Evolutionary conservation across 2,888 invertebrate genomes (phyloP), one percentile per base, ranked within the genome.

Genomic region (Azorinus chamasolen): DNA sequence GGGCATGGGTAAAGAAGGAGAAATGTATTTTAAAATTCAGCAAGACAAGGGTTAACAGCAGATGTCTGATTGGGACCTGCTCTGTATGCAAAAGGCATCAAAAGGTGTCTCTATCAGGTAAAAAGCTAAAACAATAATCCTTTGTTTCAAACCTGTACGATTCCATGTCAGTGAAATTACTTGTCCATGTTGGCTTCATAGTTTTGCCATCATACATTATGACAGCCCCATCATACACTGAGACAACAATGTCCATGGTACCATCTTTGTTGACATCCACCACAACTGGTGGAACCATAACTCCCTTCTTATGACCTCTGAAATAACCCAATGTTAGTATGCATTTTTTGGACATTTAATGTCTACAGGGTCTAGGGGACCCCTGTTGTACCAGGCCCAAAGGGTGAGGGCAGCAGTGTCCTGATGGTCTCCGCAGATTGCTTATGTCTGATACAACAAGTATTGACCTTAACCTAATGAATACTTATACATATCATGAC

Each of bases 281-380:
- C 27, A 88, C 63, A 22, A 90, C 83, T 0, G 91, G 91, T 2
- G 91, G 88, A 1, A 88, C 88, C 88, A 91, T 90, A 14, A 90
- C 83, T 22, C 92, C 91, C 70, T 90, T 91, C 16, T 41, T 71
- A 16, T 58, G 37, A 25, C 83, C 83, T 41, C 86, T 87, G 61
- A 4, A 68, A 32, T 18, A 39, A 46, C n/a, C 25, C 27, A 14
- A 51, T 51, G 51, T 24, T 24, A 24, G 25, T 10, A 51, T 46
- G 18, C 12, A n/a, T 8, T 6, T 51, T 1, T 51, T 16, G 51
- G 14, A 51, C 14, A 51, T 22, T 6, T 24, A 6, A 6, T 3
- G 39, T n/a, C 27, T 14, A 55, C 12, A 1, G 16, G n/a, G 16
- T 4, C 27, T 54, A 2, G 10, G n/a, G 18, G 18, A 48, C 16